These are phyloP conservation scores for Ptychoptera contaminata DNA, from an alignment of 2,888 invertebrate species.

Conservation along the genomic window DNA sequence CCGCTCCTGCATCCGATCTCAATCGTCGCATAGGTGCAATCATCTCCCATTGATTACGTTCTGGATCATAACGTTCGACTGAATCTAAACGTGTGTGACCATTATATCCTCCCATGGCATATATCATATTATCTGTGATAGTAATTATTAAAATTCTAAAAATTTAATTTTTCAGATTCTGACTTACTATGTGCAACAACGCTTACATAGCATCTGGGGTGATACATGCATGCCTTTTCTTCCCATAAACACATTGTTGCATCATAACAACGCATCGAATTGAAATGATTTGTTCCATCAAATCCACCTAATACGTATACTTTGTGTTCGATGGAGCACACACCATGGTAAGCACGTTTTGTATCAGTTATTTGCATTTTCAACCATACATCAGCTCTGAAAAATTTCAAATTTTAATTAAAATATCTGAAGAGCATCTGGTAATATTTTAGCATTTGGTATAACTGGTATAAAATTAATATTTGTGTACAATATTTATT, in stretches of 20 bases:
- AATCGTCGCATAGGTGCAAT: conserved; percentile 58
- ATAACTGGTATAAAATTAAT: no score
- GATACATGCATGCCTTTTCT: conserved; percentile 64
- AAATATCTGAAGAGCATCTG: background rate
- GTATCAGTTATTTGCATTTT: conserved; percentile 50
- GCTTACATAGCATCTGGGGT: conserved; percentile 64
- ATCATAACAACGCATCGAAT: conserved; percentile 65
- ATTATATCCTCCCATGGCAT: conserved; percentile 73
- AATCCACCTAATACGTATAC: conserved; percentile 73
- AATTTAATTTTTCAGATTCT: background rate
- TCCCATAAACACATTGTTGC: conserved; percentile 61
- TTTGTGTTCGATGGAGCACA: conserved; percentile 51
- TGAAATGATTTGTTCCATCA: conserved; percentile 62
- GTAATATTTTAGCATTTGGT: no score
- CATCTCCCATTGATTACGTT: conserved; percentile 62
- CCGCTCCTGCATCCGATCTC: conserved; percentile 65
- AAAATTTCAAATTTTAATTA: conserved; percentile 6
- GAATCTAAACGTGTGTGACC: conserved; percentile 59
- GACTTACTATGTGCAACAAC: conserved; percentile 46
- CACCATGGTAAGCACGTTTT: conserved; percentile 63
- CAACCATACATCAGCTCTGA: conserved; percentile 62
- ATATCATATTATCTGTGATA: conserved; percentile 45
- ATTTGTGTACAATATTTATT: no score
- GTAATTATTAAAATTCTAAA: background rate
- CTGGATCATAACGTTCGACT: conserved; percentile 63